Conservation (phyloP, 37 sponge, comb jelly and placozoan genomes). For the Haliclona indistincta region DNA sequence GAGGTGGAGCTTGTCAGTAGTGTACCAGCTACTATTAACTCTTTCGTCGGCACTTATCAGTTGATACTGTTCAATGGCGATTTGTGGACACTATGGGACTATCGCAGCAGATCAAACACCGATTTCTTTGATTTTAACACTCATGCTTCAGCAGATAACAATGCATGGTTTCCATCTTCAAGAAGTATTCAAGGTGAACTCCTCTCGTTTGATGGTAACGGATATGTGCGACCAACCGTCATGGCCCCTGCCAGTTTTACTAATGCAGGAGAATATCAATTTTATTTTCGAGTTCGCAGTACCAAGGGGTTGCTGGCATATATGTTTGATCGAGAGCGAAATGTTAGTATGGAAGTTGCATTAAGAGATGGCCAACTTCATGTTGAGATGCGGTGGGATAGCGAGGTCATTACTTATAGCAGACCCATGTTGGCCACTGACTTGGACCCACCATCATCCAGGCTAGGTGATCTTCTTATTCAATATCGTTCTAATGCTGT, state of each 20-base stretch:
- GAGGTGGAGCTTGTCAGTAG: slow-evolving; percentile 17
- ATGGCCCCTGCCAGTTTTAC: neutral
- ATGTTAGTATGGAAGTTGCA: slow-evolving; percentile 28
- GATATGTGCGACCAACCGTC: slow-evolving; percentile 1
- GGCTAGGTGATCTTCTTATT: too few relatives aligned
- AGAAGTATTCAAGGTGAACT: neutral
- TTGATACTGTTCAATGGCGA: slow-evolving; percentile 42
- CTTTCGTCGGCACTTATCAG: slow-evolving; percentile 34
- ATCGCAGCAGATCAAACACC: slow-evolving; percentile 28
- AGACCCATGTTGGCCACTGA: neutral
- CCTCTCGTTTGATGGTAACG: slow-evolving; percentile 49
- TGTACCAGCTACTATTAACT: neutral
- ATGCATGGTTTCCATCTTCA: neutral
- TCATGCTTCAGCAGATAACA: neutral
- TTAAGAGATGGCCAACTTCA: slow-evolving; percentile 12
- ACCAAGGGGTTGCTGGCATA: neutral
- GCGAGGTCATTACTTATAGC: neutral
- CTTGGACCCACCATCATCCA: neutral
- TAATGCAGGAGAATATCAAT: neutral
- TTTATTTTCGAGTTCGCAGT: neutral
- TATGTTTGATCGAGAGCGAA: neutral
- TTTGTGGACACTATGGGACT: slow-evolving; percentile 66
- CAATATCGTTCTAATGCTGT: too few relatives aligned
- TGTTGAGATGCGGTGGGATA: neutral
- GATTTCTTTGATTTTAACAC: slow-evolving; percentile 9